A percentile compares a stretch with the other conserved stretches of the same genome.
These are phyloP conservation scores for Silurus aristotelis DNA, from an alignment of 2,797 vertebrate species.

Conservation along the genomic window DNA sequence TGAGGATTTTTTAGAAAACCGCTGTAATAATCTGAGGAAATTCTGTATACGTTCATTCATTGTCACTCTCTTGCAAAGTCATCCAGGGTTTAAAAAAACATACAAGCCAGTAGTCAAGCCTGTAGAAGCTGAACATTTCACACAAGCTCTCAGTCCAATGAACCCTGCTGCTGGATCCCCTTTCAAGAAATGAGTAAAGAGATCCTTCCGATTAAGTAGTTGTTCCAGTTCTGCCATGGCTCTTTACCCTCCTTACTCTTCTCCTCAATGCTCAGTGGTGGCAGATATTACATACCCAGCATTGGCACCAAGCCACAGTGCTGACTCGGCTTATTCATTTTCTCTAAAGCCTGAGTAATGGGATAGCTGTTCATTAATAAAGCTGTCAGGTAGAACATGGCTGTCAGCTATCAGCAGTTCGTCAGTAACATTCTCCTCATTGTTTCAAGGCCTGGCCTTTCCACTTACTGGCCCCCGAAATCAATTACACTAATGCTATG, in stretches of 20 bases:
- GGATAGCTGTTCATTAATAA: slow-evolving; percentile 83
- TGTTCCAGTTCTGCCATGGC: slow-evolving; percentile 33
- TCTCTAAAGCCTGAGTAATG: slow-evolving; percentile 72
- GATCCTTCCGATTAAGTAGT: slow-evolving; percentile 44
- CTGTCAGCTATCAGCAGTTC: slow-evolving; percentile 75
- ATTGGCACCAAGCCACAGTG: slow-evolving; percentile 44
- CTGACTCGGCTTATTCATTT: slow-evolving; percentile 57
- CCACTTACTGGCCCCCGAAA: slow-evolving; percentile 70
- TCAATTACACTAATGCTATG: slow-evolving; percentile 90
- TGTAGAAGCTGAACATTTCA: slow-evolving; percentile 35
- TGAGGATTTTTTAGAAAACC: neutral
- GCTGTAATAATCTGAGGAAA: neutral
- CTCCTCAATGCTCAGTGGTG: slow-evolving; percentile 33
- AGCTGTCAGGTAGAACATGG: slow-evolving; percentile 79
- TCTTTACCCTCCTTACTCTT: slow-evolving; percentile 32
- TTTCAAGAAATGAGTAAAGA: slow-evolving; percentile 56
- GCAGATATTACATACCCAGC: slow-evolving; percentile 52
- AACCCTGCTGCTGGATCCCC: slow-evolving; percentile 43
- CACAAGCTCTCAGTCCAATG: slow-evolving; percentile 30
- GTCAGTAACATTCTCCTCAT: slow-evolving; percentile 78
- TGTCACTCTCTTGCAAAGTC: neutral
- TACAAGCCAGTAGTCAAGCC: slow-evolving; percentile 16
- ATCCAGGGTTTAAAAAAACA: neutral
- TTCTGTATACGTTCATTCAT: neutral
- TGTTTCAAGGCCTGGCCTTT: slow-evolving; percentile 64